Evolutionary conservation across 2,113 vertebrate genomes (phyloP).

Genomic region (Corvus cornix): DNA sequence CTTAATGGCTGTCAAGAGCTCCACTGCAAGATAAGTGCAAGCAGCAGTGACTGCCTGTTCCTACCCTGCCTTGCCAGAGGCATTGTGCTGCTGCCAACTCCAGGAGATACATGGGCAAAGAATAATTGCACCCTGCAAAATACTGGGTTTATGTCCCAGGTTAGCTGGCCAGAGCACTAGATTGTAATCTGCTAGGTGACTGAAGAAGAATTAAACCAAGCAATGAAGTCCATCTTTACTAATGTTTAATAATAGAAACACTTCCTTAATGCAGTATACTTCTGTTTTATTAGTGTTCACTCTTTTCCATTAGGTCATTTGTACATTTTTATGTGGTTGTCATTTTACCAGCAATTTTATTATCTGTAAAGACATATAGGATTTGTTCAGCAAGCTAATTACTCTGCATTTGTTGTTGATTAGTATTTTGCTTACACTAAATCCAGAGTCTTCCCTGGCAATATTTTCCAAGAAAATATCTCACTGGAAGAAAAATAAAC

Average conservation of each 20-base stretch:
- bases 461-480: neutral
- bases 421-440: neutral
- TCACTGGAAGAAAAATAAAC: neutral
- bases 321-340: neutral
- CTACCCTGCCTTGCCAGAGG: neutral
- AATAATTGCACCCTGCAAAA: neutral
- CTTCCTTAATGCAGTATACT: neutral
- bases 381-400: neutral
- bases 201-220: neutral
- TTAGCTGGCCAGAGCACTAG: neutral
- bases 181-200: neutral
- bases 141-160: neutral
- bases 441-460: neutral
- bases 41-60: neutral
- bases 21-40: neutral
- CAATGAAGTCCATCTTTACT: neutral
- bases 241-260: neutral
- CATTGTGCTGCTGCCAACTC: rapidly evolving
- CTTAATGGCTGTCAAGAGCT: neutral
- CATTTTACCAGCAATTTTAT: neutral
- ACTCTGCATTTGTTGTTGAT: neutral
- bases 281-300: neutral
- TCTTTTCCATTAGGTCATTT: neutral
- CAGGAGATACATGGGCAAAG: neutral
- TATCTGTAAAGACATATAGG: neutral